These are phyloP conservation scores for Drosophila sturtevanti DNA, from an alignment of 1,140 invertebrate species.

Conservation along the genomic window DNA sequence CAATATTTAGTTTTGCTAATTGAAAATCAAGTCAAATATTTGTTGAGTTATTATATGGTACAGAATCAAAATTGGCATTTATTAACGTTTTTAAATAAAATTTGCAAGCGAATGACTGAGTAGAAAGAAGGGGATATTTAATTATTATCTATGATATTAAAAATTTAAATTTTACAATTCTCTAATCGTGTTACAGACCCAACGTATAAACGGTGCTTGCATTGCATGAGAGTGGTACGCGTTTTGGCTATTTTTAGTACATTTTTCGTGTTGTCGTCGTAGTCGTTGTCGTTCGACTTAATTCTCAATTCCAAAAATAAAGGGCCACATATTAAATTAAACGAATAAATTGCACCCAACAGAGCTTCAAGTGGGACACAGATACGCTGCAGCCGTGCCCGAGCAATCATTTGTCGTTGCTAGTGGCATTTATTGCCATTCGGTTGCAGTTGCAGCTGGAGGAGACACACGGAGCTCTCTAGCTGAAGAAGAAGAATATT, in stretches of 20 bases:
- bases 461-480: constrained; percentile 3
- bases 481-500: constrained; percentile 14
- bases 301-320: constrained; percentile 15
- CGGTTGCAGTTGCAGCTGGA: constrained; percentile 29
- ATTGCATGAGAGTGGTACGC: neutral
- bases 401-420: constrained; percentile 22
- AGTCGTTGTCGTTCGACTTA: neutral
- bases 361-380: constrained; percentile 31
- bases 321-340: constrained; percentile 25
- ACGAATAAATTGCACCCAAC: constrained; percentile 57
- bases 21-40: neutral
- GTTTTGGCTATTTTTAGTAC: constrained; percentile 5
- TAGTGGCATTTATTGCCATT: neutral
- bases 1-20: neutral
- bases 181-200: no score
- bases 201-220: neutral
- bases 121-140: no score
- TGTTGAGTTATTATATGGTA: neutral
- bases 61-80: neutral
- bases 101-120: neutral
- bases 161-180: no score
- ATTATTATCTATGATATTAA: no score
- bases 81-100: neutral
- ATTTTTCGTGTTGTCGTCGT: neutral
- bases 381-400: neutral